These are phyloP conservation scores for Taphrorychus bicolor DNA, from an alignment of 2,888 invertebrate species.

Conservation along the genomic window DNA sequence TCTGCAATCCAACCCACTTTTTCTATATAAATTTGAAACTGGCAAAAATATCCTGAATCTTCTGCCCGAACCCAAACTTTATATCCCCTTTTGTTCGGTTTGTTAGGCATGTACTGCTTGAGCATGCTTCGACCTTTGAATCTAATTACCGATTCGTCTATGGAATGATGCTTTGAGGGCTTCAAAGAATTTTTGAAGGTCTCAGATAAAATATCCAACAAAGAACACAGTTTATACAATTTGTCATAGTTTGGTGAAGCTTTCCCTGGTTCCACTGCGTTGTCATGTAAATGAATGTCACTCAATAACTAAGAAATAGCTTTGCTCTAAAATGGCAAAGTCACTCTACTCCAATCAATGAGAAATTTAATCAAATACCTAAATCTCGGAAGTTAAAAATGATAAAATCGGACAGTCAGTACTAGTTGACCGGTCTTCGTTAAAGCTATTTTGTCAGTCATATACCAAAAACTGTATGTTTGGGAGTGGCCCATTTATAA, in stretches of 20 bases:
- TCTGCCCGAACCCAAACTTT: constrained; percentile 34
- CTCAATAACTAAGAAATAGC: no score
- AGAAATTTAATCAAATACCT: no score
- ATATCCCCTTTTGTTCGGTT: constrained; percentile 39
- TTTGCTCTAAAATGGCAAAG: no score
- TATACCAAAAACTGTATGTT: no score
- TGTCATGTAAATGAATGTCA: background rate
- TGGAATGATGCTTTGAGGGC: constrained; percentile 13
- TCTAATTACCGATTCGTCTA: background rate
- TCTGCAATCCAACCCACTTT: background rate
- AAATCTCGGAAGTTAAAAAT: no score
- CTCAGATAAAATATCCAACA: constrained; percentile 9
- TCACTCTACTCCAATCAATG: no score
- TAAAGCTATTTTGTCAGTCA: no score
- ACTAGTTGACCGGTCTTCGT: no score
- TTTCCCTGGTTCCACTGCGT: background rate
- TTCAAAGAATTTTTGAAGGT: constrained; percentile 19
- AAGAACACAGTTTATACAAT: background rate
- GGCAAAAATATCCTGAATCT: constrained; percentile 11
- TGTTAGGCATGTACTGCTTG: constrained; percentile 36
- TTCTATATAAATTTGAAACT: background rate
- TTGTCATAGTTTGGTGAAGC: background rate
- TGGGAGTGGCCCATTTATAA: no score
- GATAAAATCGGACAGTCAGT: no score
- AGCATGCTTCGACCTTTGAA: constrained; percentile 32